Conservation (phyloP, 2,113 vertebrate genomes). For the Scomber japonicus region DNA sequence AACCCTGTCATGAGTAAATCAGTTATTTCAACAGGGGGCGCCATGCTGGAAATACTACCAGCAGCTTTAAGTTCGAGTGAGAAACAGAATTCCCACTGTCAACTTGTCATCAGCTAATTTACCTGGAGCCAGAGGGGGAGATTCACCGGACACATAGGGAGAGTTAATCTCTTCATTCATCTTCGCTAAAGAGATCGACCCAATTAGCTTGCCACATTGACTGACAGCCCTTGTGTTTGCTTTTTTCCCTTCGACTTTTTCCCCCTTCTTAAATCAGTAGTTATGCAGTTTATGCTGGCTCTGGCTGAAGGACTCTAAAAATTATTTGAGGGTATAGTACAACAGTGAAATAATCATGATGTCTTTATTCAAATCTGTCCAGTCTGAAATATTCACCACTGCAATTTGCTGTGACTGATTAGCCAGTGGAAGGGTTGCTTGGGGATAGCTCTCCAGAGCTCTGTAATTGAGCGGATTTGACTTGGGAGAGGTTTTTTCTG, state of each 20-base stretch:
- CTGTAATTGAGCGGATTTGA: constrained; percentile 77
- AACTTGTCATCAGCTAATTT: constrained; percentile 81
- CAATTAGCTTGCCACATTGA: constrained; percentile 77
- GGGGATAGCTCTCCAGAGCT: constrained; percentile 73
- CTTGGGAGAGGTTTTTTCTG: constrained; percentile 58
- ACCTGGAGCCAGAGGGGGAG: constrained; percentile 75
- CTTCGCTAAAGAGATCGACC: constrained; percentile 79
- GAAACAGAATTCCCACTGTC: constrained; percentile 63
- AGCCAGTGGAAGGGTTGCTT: constrained; percentile 69
- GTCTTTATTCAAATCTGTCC: constrained; percentile 76
- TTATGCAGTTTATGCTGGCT: constrained; percentile 44
- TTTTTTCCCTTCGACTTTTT: constrained; percentile 35
- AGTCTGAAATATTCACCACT: constrained; percentile 75
- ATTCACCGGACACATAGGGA: constrained; percentile 74
- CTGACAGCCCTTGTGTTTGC: constrained; percentile 72
- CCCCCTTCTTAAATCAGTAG: constrained; percentile 41
- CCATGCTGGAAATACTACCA: constrained; percentile 36
- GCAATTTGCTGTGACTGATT: constrained; percentile 75
- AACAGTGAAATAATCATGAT: constrained; percentile 71
- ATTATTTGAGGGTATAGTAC: constrained; percentile 49
- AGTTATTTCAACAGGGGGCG: constrained; percentile 30
- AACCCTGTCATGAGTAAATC: constrained; percentile 16
- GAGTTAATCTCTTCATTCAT: constrained; percentile 82
- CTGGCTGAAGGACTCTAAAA: constrained; percentile 44
- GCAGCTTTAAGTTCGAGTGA: constrained; percentile 31